Evolutionary conservation across 2,113 vertebrate genomes (phyloP).

Genomic region (Cepphus grylle): DNA sequence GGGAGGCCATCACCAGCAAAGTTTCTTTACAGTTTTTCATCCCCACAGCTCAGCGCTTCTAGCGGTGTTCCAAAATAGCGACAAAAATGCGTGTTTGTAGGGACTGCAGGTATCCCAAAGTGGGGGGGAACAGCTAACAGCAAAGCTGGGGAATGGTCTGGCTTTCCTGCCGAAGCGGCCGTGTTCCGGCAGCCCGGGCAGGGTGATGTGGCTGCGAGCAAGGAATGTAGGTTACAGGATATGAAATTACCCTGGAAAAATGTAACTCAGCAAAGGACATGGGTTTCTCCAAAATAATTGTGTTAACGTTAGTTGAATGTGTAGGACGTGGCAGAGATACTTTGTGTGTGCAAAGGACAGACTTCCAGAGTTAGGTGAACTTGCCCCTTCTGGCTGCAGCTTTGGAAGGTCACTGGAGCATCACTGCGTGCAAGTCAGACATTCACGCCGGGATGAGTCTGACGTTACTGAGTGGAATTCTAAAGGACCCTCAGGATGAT

Average conservation of each 20-base stretch:
- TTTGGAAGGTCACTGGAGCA: background rate
- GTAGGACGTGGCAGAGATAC: background rate
- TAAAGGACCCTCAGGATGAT: background rate
- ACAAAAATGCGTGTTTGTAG: background rate
- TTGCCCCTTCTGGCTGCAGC: background rate
- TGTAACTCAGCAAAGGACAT: background rate
- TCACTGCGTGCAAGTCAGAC: background rate
- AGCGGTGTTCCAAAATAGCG: background rate
- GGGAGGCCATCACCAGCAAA: background rate
- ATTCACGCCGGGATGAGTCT: accelerated
- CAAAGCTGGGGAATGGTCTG: background rate
- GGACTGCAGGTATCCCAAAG: background rate
- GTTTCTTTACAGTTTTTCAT: background rate
- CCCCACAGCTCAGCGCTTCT: background rate
- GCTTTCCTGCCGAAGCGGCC: background rate
- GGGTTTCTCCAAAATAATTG: background rate
- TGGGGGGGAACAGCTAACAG: background rate
- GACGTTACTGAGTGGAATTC: background rate
- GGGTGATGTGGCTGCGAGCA: background rate
- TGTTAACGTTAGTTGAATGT: background rate
- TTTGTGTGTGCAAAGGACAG: background rate
- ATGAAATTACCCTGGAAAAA: background rate
- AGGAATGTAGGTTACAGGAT: background rate
- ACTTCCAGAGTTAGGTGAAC: background rate
- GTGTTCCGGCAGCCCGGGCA: accelerated